Conservation (phyloP, 2,888 invertebrate species). For the Zaprionus bogoriensis region DNA sequence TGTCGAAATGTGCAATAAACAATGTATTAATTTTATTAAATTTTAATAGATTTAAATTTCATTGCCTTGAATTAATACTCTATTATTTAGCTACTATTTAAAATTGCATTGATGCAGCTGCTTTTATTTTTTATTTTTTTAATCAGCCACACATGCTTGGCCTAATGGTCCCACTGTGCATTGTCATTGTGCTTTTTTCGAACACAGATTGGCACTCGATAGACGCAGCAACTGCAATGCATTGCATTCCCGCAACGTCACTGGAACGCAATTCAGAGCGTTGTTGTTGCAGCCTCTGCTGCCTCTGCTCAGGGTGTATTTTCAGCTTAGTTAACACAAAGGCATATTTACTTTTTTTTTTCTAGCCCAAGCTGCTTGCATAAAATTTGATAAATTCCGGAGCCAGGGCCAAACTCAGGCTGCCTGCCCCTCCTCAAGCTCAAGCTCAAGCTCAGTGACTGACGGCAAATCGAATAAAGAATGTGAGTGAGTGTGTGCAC, state of each 20-base stretch:
- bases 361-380: constrained; percentile 55
- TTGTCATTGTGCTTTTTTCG: neutral
- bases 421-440: constrained; percentile 5
- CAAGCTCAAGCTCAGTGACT: constrained; percentile 27
- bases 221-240: constrained; percentile 34
- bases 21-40: no score
- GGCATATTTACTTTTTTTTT: constrained; percentile 62
- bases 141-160: neutral
- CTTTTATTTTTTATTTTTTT: no score
- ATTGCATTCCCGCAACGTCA: constrained; percentile 57
- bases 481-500: constrained; percentile 19
- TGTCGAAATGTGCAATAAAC: no score
- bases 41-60: no score
- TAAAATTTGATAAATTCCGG: constrained; percentile 67
- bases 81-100: no score
- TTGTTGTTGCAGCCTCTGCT: neutral
- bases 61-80: no score
- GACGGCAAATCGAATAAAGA: constrained; percentile 66
- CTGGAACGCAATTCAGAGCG: constrained; percentile 27
- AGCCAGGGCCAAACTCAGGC: constrained; percentile 12
- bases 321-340: constrained; percentile 72
- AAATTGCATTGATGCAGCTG: no score
- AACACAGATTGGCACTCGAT: constrained; percentile 60
- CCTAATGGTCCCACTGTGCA: constrained; percentile 13
- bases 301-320: constrained; percentile 50